A percentile compares a stretch with the other conserved stretches of the same genome.
Evolutionary conservation across 2,888 invertebrate species (phyloP).

Genomic region (Linyphia triangularis): DNA sequence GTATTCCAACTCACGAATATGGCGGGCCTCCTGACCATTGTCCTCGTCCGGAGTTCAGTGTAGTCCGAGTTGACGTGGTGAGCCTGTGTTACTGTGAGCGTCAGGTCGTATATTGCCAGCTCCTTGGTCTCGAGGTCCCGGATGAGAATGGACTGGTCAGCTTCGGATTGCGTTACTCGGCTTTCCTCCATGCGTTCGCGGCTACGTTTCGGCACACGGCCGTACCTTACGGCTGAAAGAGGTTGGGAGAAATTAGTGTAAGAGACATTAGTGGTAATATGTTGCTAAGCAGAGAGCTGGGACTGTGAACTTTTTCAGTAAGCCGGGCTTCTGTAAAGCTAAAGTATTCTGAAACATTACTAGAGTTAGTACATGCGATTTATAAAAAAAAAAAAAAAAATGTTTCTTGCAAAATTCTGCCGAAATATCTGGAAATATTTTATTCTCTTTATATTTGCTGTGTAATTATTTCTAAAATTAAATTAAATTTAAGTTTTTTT

Average conservation of each 20-base stretch:
- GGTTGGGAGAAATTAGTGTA: not conserved
- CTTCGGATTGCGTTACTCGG: constrained; percentile 67
- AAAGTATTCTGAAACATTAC: too few species aligned
- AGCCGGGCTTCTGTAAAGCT: too few species aligned
- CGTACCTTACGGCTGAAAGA: constrained; percentile 93
- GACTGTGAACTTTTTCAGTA: too few species aligned
- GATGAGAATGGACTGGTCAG: constrained; percentile 77
- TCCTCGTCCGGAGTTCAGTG: constrained; percentile 89
- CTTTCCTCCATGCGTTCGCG: constrained; percentile 86
- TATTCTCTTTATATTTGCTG: too few species aligned
- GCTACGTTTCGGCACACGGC: constrained; percentile 95
- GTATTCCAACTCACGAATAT: constrained; percentile 83
- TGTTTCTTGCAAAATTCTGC: too few species aligned
- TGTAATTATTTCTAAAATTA: too few species aligned
- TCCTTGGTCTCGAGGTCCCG: constrained; percentile 80
- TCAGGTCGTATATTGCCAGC: constrained; percentile 88
- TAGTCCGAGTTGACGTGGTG: constrained; percentile 93
- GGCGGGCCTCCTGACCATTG: constrained; percentile 86
- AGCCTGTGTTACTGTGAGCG: constrained; percentile 88
- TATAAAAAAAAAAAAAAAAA: too few species aligned
- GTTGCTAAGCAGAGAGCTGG: too few species aligned
- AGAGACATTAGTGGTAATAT: too few species aligned
- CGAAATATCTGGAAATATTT: too few species aligned
- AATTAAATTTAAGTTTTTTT: too few species aligned
- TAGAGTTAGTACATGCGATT: too few species aligned